Base-by-base conservation (phyloP, 2,113 vertebrate species). In the Aix galericulata region DNA sequence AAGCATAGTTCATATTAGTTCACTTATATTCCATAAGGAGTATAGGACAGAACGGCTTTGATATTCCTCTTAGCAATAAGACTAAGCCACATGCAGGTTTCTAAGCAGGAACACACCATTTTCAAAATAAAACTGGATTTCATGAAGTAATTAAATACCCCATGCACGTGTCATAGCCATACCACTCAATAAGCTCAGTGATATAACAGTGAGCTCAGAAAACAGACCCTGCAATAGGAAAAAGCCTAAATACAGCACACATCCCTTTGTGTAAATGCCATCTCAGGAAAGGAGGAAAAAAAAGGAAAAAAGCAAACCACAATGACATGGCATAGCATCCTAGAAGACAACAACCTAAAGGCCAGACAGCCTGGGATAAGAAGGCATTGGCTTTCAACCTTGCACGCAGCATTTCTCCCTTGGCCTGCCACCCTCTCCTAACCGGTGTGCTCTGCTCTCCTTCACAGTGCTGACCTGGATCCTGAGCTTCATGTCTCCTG, bases 141-240 rank as follows among this genome's bases (percentile, higher is more conserved):
- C 46, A 29, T 38, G 8, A 46, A 66, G 27, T 18, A 86, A 68
- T 50, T 62, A 80, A 94, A 77, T 17, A 46, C 16, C 11, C 5
- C 0, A 0, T 32, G n/a, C 1, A 4, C 5, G 3, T 71, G 27
- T 42, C n/a, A 73, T 13, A 71, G 60, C 13, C 8, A 5, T 3
- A 62, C 4, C 31, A 56, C 20, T 68, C 52, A 52, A 63, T 21
- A 44, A 90, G 27, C 21, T 74, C 76, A 1, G 0, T 36, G 44
- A 88, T 20, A 77, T 53, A 55, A 73, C 63, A 55, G 12, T 9
- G 14, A 67, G 17, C 32, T 67, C 3, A 1, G 13, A 81, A 78
- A 4, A 69, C 22, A 86, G 71, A 38, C 7, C 8, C 13, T 44
- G 34, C 32, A 53, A 31, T 0, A 77, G 12, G 15, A 52, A 29